Conservation (phyloP, 2,888 invertebrate species). For the Sinotaia quadrata region DNA sequence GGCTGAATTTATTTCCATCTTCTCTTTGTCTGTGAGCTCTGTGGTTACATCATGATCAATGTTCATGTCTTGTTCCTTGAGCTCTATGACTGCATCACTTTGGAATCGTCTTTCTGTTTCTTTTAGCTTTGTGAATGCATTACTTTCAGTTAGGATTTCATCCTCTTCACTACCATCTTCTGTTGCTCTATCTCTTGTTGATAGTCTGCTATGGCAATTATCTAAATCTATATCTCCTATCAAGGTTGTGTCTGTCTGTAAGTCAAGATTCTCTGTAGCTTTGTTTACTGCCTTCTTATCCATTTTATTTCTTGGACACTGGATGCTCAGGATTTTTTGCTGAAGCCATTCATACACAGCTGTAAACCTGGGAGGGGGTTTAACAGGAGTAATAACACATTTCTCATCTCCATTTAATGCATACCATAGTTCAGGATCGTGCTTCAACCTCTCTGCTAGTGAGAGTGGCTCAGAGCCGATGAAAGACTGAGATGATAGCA, state of each 20-base stretch:
- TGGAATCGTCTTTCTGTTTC: not conserved
- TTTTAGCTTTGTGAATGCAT: not conserved
- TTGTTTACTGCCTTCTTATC: not conserved
- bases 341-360: constrained; percentile 29
- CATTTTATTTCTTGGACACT: no score
- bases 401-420: constrained; percentile 49
- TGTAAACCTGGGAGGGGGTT: constrained; percentile 17
- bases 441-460: constrained; percentile 46
- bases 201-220: no score
- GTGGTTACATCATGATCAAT: no score
- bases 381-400: constrained; percentile 30
- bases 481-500: constrained; percentile 25
- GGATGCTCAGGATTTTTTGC: constrained; percentile 17
- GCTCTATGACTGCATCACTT: not conserved
- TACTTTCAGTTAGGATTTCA: not conserved
- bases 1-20: not conserved
- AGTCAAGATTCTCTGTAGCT: not conserved
- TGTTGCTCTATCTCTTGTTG: no score
- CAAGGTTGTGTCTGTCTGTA: not conserved
- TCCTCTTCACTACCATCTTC: not conserved
- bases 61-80: no score
- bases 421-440: constrained; percentile 51
- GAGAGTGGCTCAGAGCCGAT: not conserved
- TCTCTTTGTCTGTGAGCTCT: not conserved
- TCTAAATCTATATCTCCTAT: no score